Percentiles rank a stretch among this genome's conserved stretches.
Conservation (phyloP, 2,888 invertebrate genomes). For the Ichneumoninae sp. region DNA sequence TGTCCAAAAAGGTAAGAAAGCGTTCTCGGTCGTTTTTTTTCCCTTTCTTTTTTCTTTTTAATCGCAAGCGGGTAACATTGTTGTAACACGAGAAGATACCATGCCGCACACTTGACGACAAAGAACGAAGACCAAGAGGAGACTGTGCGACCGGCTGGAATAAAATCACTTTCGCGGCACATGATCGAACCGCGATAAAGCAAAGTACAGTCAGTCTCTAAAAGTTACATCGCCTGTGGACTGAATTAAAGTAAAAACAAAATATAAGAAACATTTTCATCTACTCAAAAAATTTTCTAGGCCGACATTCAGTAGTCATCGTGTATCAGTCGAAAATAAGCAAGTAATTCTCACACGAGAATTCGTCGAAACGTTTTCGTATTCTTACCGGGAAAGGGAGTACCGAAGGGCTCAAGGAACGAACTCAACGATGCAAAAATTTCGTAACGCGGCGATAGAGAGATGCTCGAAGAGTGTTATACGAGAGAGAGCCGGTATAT, state of each 20-base stretch:
- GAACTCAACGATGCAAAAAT: constrained; percentile 59
- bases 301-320: background rate
- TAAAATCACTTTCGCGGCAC: constrained; percentile 73
- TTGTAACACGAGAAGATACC: constrained; percentile 79
- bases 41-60: constrained; percentile 70
- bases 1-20: background rate
- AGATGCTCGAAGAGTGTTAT: background rate
- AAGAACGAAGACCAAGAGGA: constrained; percentile 30
- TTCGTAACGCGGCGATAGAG: constrained; percentile 64
- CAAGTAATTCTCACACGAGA: background rate
- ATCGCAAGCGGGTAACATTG: constrained; percentile 74
- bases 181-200: constrained; percentile 65
- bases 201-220: background rate
- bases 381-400: background rate
- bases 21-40: constrained; percentile 67
- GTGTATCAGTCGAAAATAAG: background rate
- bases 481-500: background rate
- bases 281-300: background rate
- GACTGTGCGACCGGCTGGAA: constrained; percentile 70
- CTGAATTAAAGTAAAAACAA: background rate
- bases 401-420: constrained; percentile 22
- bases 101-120: constrained; percentile 73
- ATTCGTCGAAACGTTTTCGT: constrained; percentile 11
- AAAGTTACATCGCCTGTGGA: background rate
- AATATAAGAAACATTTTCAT: background rate